Percentiles rank a stretch among this genome's conserved stretches.
These are phyloP conservation scores for Andricus curvator DNA, from an alignment of 2,888 invertebrate species.

Conservation along the genomic window DNA sequence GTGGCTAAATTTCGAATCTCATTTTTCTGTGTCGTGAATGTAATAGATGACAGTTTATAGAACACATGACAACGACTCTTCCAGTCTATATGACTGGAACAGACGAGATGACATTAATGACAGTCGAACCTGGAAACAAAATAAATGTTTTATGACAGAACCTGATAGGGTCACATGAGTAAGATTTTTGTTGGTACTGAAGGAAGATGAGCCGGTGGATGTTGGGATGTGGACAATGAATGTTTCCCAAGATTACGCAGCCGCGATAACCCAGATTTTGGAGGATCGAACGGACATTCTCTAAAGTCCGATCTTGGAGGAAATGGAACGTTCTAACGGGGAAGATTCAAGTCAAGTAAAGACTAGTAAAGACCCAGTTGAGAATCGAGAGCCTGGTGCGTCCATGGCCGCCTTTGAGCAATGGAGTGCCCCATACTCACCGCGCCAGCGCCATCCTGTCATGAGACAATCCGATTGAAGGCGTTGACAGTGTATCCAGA, in stretches of 20 bases:
- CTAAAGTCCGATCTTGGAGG: neutral
- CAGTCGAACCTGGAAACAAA: neutral
- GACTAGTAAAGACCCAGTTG: neutral
- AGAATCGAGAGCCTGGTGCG: slow-evolving; percentile 34
- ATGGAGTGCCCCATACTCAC: slow-evolving; percentile 76
- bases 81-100: neutral
- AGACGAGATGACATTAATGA: neutral
- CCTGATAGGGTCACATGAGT: neutral
- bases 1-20: too few relatives aligned
- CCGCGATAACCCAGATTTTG: slow-evolving; percentile 34
- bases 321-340: slow-evolving; percentile 24
- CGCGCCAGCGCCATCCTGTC: slow-evolving; percentile 85
- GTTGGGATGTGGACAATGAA: neutral
- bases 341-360: slow-evolving; percentile 16
- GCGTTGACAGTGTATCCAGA: slow-evolving; percentile 81
- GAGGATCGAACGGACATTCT: slow-evolving; percentile 9
- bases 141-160: neutral
- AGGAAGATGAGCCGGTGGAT: slow-evolving; percentile 17
- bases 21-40: too few relatives aligned
- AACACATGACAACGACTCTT: neutral
- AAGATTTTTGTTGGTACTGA: neutral
- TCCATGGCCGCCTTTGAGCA: slow-evolving; percentile 55
- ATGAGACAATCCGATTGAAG: slow-evolving; percentile 82
- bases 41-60: neutral
- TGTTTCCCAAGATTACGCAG: neutral